A percentile compares a stretch with the other conserved stretches of the same genome.
Evolutionary conservation across 2,888 invertebrate species (phyloP).

Genomic region (Cantharis rufa): DNA sequence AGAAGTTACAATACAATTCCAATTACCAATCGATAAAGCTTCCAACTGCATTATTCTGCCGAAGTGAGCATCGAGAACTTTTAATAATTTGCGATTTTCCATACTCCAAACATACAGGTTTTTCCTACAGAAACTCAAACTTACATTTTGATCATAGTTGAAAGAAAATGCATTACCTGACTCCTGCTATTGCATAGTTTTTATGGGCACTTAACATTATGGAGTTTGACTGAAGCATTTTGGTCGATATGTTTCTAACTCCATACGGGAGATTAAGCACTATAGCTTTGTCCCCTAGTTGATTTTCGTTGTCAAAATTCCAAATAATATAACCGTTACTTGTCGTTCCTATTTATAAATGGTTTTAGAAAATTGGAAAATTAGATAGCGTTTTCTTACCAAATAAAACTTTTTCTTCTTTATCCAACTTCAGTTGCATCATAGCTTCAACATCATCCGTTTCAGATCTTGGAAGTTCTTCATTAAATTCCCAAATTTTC

Average conservation of each 20-base stretch:
- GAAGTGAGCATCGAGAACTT: conserved; percentile 94
- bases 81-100: conserved; percentile 78
- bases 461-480: conserved; percentile 66
- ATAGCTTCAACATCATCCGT: conserved; percentile 77
- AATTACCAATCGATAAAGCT: conserved; percentile 82
- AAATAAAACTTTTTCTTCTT: conserved; percentile 77
- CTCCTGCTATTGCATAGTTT: conserved; percentile 93
- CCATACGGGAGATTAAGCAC: conserved; percentile 80
- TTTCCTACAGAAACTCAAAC: conserved; percentile 59
- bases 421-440: conserved; percentile 81
- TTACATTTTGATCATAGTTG: not conserved
- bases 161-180: conserved; percentile 66
- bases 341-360: conserved; percentile 64
- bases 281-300: conserved; percentile 61
- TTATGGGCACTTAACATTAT: conserved; percentile 89
- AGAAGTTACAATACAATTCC: conserved; percentile 95
- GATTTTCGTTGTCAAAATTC: conserved; percentile 67
- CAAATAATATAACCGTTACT: conserved; percentile 84
- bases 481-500: conserved; percentile 65
- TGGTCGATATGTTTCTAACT: conserved; percentile 90
- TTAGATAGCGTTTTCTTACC: conserved; percentile 57
- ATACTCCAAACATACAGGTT: conserved; percentile 94
- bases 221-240: conserved; percentile 87
- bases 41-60: conserved; percentile 92
- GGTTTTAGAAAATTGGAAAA: not conserved